Conservation (phyloP, 2,888 invertebrate genomes). For the Xylota sylvarum region DNA sequence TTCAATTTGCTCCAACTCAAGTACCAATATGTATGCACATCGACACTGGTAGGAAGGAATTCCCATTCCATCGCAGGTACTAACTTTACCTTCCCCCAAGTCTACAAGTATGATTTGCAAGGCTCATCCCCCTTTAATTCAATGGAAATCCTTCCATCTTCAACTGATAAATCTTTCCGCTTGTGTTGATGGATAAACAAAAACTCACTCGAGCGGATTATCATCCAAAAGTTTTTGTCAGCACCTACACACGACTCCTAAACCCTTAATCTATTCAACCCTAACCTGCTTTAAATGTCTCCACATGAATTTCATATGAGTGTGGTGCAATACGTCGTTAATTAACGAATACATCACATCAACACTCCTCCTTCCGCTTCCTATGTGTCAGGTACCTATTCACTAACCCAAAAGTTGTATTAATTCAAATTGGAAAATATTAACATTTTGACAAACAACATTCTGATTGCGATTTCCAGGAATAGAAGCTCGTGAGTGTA, state of each 20-base stretch:
- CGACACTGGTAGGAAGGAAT: no score
- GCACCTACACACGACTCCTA: background rate
- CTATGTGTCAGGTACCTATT: background rate
- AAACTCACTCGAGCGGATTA: background rate
- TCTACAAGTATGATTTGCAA: background rate
- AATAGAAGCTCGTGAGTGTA: slow-evolving; percentile 78
- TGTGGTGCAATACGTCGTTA: background rate
- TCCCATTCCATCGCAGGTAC: no score
- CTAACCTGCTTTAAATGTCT: background rate
- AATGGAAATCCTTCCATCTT: background rate
- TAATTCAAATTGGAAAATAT: background rate
- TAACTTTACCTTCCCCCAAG: no score
- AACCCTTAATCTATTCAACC: background rate
- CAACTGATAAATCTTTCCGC: background rate
- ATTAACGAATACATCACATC: background rate
- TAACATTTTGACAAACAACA: background rate
- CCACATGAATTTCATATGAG: background rate
- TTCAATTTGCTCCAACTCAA: no score
- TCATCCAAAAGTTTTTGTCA: background rate
- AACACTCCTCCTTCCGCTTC: background rate
- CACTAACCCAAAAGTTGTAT: background rate
- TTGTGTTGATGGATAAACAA: background rate
- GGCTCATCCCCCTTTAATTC: background rate
- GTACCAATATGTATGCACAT: no score
- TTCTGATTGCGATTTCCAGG: slow-evolving; percentile 51